Evolutionary conservation across 2,113 vertebrate species (phyloP), one percentile per base, ranked within the genome.

Genomic region (Onychostruthus taczanowskii): DNA sequence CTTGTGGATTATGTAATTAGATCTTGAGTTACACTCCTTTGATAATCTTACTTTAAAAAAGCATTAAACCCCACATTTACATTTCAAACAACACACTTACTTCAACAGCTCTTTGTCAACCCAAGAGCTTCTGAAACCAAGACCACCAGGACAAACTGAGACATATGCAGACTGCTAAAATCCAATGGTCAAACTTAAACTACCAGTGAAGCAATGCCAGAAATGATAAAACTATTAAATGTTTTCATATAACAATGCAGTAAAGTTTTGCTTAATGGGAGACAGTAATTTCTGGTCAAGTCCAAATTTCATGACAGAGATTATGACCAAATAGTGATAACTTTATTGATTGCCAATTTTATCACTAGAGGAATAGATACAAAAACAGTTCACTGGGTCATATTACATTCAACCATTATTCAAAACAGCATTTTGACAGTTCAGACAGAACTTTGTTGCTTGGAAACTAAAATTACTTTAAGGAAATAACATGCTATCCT

Each of bases 81-180:
- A 72, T 50, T 90, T 58, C 59, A 90, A 77, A 55, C 21, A 75
- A 80, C 20, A 63, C 66, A 76, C 12, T 73, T 94, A 90, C 91
- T 58, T 93, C 59, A 88, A 76, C 81, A 97, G 44, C 74, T 93
- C 55, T 90, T 88, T 84, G 84, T 92, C 93, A 96, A 90, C 15
- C 33, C 39, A 84, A 93, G 52, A 93, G 20, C 33, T 91, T 69
- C 89, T 81, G 70, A 64, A 93, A 84, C 41, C 81, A 95, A 90
- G 53, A 70, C 63, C 67, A 39, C 56, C 63, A 83, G 59, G 74
- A 85, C 49, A 96, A 94, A 95, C 52, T 39, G 30, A 97, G 84
- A 93, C 39, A 94, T 62, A 97, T 28, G 6, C 30, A 90, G 67
- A 83, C 59, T 94, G 83, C 64, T 59, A 93, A 92, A 94, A 94